Evolutionary conservation across 2,797 vertebrate genomes (phyloP).

Genomic region (Hylomyscus alleni): DNA sequence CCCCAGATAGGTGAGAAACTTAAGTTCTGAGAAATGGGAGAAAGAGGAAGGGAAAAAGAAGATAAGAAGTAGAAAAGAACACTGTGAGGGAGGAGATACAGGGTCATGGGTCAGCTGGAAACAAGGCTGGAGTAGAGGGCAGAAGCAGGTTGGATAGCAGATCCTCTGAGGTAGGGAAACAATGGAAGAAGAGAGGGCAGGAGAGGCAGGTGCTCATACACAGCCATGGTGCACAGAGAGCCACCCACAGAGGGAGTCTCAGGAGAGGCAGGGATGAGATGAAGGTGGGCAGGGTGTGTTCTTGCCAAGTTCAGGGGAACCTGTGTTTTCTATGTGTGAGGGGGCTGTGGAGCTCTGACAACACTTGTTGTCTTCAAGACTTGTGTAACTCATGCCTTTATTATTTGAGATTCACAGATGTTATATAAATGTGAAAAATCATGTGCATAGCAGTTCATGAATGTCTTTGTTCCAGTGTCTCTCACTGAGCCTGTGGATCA

Average conservation of each 20-base stretch:
- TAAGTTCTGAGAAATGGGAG: background rate
- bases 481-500: background rate
- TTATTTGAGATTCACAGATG: background rate
- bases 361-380: background rate
- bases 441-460: background rate
- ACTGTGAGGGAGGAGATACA: background rate
- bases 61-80: background rate
- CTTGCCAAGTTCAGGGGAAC: no score
- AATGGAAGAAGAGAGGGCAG: background rate
- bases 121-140: background rate
- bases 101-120: background rate
- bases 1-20: background rate
- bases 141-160: background rate
- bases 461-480: background rate
- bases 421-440: background rate
- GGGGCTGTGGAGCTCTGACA: background rate
- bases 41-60: background rate
- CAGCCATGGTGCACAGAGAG: background rate
- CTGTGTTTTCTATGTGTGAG: no score
- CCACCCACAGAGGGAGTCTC: background rate
- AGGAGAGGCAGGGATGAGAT: background rate
- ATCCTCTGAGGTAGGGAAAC: background rate
- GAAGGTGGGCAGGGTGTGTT: rapidly evolving
- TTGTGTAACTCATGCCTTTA: background rate
- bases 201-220: background rate